Evolutionary conservation across 1,140 invertebrate species (phyloP), one percentile per base, ranked within the genome.

Genomic region (Coelopa frigida): DNA sequence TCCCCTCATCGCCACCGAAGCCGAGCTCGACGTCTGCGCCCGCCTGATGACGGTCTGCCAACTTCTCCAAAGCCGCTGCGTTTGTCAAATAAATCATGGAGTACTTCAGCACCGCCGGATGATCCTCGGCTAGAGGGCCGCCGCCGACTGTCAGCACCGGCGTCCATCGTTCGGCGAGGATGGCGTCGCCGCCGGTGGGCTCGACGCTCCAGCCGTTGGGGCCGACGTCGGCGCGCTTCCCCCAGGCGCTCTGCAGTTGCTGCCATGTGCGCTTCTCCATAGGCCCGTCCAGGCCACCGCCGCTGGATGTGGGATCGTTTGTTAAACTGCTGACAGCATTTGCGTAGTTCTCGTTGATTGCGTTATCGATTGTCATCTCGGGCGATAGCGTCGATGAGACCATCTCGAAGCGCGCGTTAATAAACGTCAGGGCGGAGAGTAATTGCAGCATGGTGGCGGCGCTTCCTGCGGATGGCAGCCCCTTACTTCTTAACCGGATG

Each of bases 201-300:
- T 29, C 27, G 27, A 31, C 27, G n/a, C n/a, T n/a, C n/a, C n/a
- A n/a, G n/a, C n/a, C n/a, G 48, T 18, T 35, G 33, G 45, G 37
- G 32, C 24, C 10, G 32, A 22, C 35, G 62, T 27, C 26, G 11
- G 38, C 70, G 4, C 79, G 60, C 54, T 81, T 81, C 42, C 79
- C 79, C 80, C 80, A 83, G 0, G 74, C 73, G 1, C 75, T 74
- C 48, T 77, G 75, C 4, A 82, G 56, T 41, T 76, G 75, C 38
- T 77, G 73, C 80, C 80, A 82, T 18, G 70, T 75, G 5, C 80
- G 66, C 49, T 83, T 82, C 41, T 75, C 79, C 72, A 35, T 10
- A 58, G 22, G 10, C 15, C 15, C 26, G 24, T 32, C 27, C 33
- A 21, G 18, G 35, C 8, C 26, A 45, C n/a, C n/a, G n/a, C n/a